phyloP scores from a whole-genome alignment of 1,140 invertebrate species.

The Cotesia vestalis region DNA sequence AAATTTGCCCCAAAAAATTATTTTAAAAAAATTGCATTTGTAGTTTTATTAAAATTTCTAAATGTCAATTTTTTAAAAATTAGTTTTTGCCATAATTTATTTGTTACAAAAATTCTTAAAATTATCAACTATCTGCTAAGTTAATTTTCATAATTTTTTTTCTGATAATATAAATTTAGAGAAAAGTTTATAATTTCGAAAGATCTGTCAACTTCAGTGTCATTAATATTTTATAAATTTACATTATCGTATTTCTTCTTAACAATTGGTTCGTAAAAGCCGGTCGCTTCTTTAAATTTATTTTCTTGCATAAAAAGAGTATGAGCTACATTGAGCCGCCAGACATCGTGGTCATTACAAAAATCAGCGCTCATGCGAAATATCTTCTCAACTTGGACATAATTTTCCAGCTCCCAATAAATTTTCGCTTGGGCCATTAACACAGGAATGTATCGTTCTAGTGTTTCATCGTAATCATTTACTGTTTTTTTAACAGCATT shows the following conservation, averaged over 20 bases:
- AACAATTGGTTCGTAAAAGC: conserved; percentile 98
- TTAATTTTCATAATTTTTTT: too few relatives aligned
- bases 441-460: conserved; percentile 91
- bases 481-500: conserved; percentile 89
- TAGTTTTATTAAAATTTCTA: too few relatives aligned
- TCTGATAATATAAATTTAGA: too few relatives aligned
- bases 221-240: conserved; percentile 45
- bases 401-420: conserved; percentile 98
- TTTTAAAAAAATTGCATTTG: too few relatives aligned
- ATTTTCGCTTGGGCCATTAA: conserved; percentile 99
- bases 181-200: too few relatives aligned
- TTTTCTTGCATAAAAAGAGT: conserved; percentile 99
- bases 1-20: too few relatives aligned
- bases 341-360: conserved; percentile 95
- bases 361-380: conserved; percentile 97
- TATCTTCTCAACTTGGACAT: conserved; percentile 92
- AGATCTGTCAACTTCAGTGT: too few relatives aligned
- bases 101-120: too few relatives aligned
- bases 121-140: too few relatives aligned
- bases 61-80: too few relatives aligned
- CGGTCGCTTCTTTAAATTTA: conserved; percentile 97
- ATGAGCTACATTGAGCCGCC: conserved; percentile 98
- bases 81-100: too few relatives aligned
- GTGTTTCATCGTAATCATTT: conserved; percentile 91
- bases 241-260: conserved; percentile 96